Evolutionary conservation across 2,797 vertebrate genomes (phyloP).

Genomic region (Odontamblyopus rebecca): DNA sequence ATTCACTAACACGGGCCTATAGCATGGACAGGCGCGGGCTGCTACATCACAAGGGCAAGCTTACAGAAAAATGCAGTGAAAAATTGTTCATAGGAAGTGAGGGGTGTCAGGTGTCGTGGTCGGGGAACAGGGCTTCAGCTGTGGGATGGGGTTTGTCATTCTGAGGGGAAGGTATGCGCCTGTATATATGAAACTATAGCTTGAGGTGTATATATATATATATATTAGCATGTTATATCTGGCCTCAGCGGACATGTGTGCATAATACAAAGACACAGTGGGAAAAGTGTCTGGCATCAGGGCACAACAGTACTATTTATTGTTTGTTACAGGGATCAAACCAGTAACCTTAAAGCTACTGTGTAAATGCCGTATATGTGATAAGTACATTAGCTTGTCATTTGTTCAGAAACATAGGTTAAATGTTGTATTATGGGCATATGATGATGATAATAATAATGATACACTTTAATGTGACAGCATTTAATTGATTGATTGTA

Average conservation of each 20-base stretch:
- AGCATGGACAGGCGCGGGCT: conserved; percentile 26
- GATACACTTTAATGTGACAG: too few species aligned
- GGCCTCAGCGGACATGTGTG: too few species aligned
- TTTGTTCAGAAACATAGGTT: neutral
- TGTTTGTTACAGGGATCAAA: too few species aligned
- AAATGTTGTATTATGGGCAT: too few species aligned
- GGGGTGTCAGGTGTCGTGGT: neutral
- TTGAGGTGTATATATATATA: too few species aligned
- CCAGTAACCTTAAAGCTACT: too few species aligned
- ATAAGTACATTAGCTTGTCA: neutral
- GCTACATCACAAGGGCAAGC: conserved; percentile 19
- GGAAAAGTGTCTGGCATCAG: too few species aligned
- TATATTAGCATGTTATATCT: neutral
- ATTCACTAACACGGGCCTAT: conserved; percentile 61
- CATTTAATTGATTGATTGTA: too few species aligned
- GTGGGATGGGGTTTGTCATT: neutral
- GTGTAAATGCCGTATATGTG: neutral
- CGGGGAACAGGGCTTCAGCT: neutral
- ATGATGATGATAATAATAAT: too few species aligned
- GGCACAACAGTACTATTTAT: too few species aligned
- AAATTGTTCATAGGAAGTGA: conserved; percentile 18
- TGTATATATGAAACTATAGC: neutral
- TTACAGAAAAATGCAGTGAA: conserved; percentile 31
- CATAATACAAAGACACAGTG: too few species aligned
- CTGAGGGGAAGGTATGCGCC: conserved; percentile 22